Evolutionary conservation across 2,797 vertebrate species (phyloP), one percentile per base, ranked within the genome.

Genomic region (Pempheris klunzingeri): DNA sequence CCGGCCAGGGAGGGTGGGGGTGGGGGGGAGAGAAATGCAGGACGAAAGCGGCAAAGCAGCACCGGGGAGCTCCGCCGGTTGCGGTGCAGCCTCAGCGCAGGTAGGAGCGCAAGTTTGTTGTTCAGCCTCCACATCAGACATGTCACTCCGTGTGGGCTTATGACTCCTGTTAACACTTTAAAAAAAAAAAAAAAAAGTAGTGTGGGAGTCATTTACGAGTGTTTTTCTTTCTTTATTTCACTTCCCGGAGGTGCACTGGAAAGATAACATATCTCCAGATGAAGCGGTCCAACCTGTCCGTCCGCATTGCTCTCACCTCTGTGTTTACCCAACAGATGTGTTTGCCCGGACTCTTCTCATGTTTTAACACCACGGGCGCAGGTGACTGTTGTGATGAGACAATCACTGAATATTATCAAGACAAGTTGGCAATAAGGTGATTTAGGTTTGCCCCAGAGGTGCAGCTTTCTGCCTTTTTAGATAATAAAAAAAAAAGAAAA

Each of bases 21-120:
- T 4, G 30, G 30, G 6, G 30, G 30, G 30, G 59, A 78, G 59
- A 38, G 85, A 93, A 88, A 96, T 96, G 95, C 87, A 83, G 84
- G 87, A 85, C 75, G 53, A 78, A 28, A 84, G 87, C 82, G 84
- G 86, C 49, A 90, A 87, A 78, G 72, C 87, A 24, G 78, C 86
- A 44, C 50, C 74, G 39, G 87, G 71, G 68, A 88, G 78, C 80
- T 75, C 85, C 46, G 58, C 43, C 22, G 82, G 5, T 15, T 60
- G 13, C 69, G 26, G 60, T 10, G 49, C 55, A 18, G 30, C 47
- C 61, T 0, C 53, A 3, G 71, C 47, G 67, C 91, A 93, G 93
- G 95, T 95, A 90, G 60, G 85, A 72, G 20, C 52, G 15, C 60
- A 39, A 44, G 5, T 26, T 49, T 18, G 44, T 47, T 47, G 7